These are phyloP conservation scores for Chelidonichthys spinosus DNA, from an alignment of 2,797 vertebrate genomes.

Conservation along the genomic window DNA sequence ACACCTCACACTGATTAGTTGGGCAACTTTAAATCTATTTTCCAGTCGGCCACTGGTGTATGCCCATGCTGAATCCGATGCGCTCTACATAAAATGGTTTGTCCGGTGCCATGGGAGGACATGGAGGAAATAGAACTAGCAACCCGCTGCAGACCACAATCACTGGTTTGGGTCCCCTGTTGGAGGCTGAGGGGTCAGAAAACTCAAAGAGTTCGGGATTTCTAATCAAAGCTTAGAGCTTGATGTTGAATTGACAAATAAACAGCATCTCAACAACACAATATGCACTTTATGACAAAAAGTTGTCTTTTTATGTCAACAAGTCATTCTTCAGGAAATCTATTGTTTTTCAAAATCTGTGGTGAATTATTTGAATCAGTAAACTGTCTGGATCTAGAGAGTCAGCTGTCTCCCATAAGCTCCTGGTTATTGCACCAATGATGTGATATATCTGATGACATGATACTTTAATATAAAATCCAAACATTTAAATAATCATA, in stretches of 20 bases:
- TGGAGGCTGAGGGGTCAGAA: constrained; percentile 25
- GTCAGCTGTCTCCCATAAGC: neutral
- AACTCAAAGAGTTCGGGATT: constrained; percentile 34
- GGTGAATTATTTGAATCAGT: neutral
- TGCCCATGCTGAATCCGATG: constrained; percentile 1
- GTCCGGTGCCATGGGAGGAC: constrained; percentile 22
- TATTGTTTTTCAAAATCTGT: too few relatives aligned
- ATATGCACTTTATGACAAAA: neutral
- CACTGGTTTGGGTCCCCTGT: constrained; percentile 3
- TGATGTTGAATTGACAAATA: constrained; percentile 26
- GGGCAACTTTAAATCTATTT: constrained; percentile 45
- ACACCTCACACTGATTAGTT: constrained; percentile 42
- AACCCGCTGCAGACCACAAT: constrained; percentile 6
- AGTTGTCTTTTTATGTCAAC: neutral
- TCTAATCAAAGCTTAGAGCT: constrained; percentile 16
- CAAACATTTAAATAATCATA: neutral
- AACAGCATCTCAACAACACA: neutral
- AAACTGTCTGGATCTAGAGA: neutral
- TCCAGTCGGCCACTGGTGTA: constrained; percentile 29
- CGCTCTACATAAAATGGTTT: constrained; percentile 44
- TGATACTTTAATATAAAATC: neutral
- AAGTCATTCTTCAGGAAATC: neutral
- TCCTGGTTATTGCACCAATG: neutral
- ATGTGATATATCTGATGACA: neutral
- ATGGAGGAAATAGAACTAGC: constrained; percentile 25